Conservation (phyloP, 2,888 invertebrate genomes). For the Griposia aprilina region DNA sequence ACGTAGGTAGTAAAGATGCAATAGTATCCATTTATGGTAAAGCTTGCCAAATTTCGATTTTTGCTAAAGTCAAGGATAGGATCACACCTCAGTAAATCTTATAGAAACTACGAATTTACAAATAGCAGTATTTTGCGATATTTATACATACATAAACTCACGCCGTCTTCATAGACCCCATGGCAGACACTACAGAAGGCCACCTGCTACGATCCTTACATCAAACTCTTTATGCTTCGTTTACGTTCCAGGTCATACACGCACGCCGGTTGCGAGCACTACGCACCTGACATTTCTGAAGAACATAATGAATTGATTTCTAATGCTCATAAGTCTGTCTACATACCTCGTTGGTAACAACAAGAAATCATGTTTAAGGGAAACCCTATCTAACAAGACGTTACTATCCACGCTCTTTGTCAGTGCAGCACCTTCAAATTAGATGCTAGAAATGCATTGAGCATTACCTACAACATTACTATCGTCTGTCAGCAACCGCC, state of each 20-base stretch:
- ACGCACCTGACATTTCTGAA: background rate
- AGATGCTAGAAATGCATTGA: background rate
- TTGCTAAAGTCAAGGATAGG: constrained; percentile 10
- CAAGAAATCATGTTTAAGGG: background rate
- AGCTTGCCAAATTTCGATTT: constrained; percentile 5
- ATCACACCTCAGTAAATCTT: background rate
- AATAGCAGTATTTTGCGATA: background rate
- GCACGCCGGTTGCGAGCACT: background rate
- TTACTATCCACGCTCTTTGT: background rate
- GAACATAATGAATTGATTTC: background rate
- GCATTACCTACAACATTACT: background rate
- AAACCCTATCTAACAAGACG: background rate
- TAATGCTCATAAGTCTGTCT: background rate
- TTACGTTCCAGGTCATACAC: background rate
- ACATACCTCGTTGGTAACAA: background rate
- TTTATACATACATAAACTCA: too few relatives aligned
- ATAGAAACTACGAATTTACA: background rate
- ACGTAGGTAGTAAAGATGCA: constrained; percentile 25
- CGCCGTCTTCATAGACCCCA: background rate
- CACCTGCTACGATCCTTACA: background rate
- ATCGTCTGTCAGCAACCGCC: too few relatives aligned
- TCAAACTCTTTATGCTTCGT: background rate
- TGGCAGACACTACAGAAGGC: background rate
- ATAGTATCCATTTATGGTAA: background rate
- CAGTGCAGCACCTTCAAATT: background rate